Conservation (phyloP, 2,113 vertebrate species). For the Hippocampus mohnikei region DNA sequence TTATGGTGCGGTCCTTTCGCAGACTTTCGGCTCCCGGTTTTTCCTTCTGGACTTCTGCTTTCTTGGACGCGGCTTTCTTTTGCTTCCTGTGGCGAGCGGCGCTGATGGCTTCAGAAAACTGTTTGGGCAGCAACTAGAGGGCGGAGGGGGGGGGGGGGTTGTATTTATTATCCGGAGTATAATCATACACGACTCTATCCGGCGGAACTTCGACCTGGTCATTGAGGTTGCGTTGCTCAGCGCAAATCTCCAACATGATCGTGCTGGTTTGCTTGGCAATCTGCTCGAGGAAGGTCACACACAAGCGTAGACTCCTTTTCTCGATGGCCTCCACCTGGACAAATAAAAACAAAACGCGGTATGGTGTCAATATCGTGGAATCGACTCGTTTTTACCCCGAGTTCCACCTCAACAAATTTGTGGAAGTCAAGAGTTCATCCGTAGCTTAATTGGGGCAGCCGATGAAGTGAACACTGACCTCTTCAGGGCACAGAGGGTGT, state of each 20-base stretch:
- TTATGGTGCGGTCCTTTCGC: constrained; percentile 81
- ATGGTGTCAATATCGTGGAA: too few relatives aligned
- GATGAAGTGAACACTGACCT: constrained; percentile 75
- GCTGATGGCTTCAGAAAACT: constrained; percentile 84
- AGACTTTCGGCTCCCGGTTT: constrained; percentile 88
- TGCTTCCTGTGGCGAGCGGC: constrained; percentile 81
- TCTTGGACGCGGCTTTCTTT: constrained; percentile 75
- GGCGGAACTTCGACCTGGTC: constrained; percentile 75
- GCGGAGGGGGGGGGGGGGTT: neutral
- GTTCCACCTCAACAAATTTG: too few relatives aligned
- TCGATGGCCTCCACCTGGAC: constrained; percentile 74
- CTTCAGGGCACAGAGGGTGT: constrained; percentile 87
- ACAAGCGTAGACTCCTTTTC: constrained; percentile 75
- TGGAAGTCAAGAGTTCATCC: too few relatives aligned
- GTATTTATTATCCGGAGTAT: neutral
- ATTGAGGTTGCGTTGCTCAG: constrained; percentile 84
- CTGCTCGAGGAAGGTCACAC: constrained; percentile 85
- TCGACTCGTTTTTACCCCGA: too few relatives aligned
- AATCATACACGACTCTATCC: neutral
- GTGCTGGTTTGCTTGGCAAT: constrained; percentile 77
- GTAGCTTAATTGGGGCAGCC: neutral
- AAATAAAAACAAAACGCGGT: constrained; percentile 5
- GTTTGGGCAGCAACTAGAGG: constrained; percentile 83
- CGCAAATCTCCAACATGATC: constrained; percentile 82
- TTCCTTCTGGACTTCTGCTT: constrained; percentile 78